Base-by-base conservation (phyloP, 2,888 invertebrate species). In the Criorhina ranunculi region DNA sequence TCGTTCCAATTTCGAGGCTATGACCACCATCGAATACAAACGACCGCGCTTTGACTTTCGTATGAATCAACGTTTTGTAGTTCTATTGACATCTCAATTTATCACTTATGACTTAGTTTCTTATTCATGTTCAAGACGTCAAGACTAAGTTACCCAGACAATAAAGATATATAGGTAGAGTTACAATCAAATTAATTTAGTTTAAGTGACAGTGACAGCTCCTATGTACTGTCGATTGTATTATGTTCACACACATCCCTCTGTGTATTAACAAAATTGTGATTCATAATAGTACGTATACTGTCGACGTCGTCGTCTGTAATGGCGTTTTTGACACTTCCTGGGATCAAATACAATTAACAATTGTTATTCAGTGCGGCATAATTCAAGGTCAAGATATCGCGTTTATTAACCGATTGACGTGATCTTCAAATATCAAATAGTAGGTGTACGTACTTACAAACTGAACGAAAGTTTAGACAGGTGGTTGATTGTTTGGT, bases 161-260 rank as follows among this genome's bases (percentile, higher is more conserved):
- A 60, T 29, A 53, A 35, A 60, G 29, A n/a, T n/a, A 35, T 35
- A 44, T 66, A 42, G 19, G 17, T 46, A 62, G 72, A 62, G 29
- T 53, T 75, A 53, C 44, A 75, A 67, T 80, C 55, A 75, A 67
- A 55, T 75, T 67, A 80, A 80, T 51, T 80, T 55, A 42, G 7
- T 40, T 76, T 51, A 67, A 59, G 57, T 69, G 51, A 60, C 35
- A 78, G 46, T 37, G 37, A 59, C 59, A 60, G 57, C 49, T 69
- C 40, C 44, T 31, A 29, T 46, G 62, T 59, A 49, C 6, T 69
- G 67, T 66, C 59, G 44, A 73, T 44, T 66, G 31, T 24, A 24
- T 24, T 69, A 17, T 8, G 17, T 8, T 57, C 72, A 12, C 9
- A 33, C 29, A 31, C 49, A 49, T 12, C 19, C 35, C 12, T 6